Conservation (phyloP, 2,888 invertebrate genomes). For the Melanostoma scalare region DNA sequence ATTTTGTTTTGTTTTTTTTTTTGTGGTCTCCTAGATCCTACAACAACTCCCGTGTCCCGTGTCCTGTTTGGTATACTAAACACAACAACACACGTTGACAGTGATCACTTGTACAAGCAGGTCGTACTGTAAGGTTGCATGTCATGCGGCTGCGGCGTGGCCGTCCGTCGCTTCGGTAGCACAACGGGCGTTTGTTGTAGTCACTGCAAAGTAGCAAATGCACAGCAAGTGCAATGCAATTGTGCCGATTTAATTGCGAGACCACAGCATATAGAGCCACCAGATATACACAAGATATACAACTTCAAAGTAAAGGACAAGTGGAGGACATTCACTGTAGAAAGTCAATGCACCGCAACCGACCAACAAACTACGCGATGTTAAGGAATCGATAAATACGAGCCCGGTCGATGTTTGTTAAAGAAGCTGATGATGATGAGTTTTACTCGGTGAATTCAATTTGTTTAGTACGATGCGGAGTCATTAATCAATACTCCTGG, state of each 20-base stretch:
- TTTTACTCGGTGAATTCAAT: conserved; percentile 54
- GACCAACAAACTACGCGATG: too few species aligned
- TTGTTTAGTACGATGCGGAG: conserved; percentile 43
- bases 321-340: conserved; percentile 33
- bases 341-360: conserved; percentile 51
- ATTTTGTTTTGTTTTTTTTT: conserved; percentile 69
- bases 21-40: conserved; percentile 34
- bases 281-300: conserved; percentile 42
- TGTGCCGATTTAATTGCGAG: conserved; percentile 66
- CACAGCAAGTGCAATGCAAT: conserved; percentile 67
- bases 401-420: conserved; percentile 12
- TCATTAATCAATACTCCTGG: conserved; percentile 58
- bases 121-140: conserved; percentile 62
- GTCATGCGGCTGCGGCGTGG: conserved; percentile 2
- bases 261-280: conserved; percentile 27
- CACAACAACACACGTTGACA: conserved; percentile 65
- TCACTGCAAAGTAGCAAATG: conserved; percentile 32
- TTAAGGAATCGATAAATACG: conserved; percentile 50
- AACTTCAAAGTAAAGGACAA: conserved; percentile 25
- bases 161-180: too few species aligned
- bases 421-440: background rate
- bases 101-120: conserved; percentile 66
- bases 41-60: conserved; percentile 42
- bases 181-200: background rate
- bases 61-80: conserved; percentile 60